Percentiles rank a stretch among this genome's conserved stretches.
Evolutionary conservation across 2,113 vertebrate species (phyloP).

Genomic region (Melospiza georgiana): DNA sequence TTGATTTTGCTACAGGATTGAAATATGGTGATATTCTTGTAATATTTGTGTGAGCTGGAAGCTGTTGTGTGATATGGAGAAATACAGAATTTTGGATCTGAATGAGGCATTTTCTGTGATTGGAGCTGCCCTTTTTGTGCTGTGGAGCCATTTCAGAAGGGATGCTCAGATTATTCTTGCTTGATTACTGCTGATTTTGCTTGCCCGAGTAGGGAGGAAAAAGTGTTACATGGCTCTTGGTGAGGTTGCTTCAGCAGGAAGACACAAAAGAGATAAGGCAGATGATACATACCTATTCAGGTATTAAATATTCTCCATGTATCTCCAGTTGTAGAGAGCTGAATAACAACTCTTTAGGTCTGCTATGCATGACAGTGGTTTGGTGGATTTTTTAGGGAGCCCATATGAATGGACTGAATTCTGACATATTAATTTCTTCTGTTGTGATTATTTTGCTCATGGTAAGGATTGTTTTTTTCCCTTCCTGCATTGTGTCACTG

Average conservation of each 20-base stretch:
- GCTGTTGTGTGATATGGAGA: slow-evolving; percentile 2
- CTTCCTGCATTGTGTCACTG: not conserved
- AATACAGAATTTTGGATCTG: not conserved
- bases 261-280: not conserved
- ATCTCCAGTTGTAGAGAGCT: not conserved
- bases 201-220: not conserved
- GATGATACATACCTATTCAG: not conserved
- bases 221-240: not conserved
- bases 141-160: not conserved
- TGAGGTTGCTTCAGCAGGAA: not conserved
- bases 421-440: not conserved
- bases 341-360: not conserved
- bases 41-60: slow-evolving; percentile 3
- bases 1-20: slow-evolving; percentile 52
- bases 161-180: not conserved
- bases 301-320: not conserved
- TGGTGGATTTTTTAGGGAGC: not conserved
- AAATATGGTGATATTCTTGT: slow-evolving; percentile 26
- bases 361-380: not conserved
- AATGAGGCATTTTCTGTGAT: not conserved
- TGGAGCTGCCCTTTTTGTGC: not conserved
- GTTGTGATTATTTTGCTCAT: fast-evolving
- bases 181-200: not conserved
- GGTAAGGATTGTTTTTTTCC: not conserved
- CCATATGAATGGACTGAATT: not conserved